A percentile compares a stretch with the other conserved stretches of the same genome.
Evolutionary conservation across 1,140 invertebrate species (phyloP).

Genomic region (Adelges cooleyi): DNA sequence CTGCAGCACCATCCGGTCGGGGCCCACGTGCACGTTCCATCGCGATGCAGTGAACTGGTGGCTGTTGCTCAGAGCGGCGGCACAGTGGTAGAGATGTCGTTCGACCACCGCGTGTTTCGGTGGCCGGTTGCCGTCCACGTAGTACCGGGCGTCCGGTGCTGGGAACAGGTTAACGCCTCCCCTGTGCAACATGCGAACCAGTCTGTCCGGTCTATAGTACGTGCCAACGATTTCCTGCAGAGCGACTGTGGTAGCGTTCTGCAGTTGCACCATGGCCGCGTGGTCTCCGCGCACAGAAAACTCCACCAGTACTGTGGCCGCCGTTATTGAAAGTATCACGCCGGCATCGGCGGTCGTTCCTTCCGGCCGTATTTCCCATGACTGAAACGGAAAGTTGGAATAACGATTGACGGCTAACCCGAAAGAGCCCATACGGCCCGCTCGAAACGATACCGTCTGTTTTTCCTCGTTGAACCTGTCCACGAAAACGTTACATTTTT

Average conservation of each 20-base stretch:
- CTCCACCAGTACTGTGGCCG: slow-evolving; percentile 55
- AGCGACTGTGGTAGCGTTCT: slow-evolving; percentile 45
- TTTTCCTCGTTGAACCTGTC: slow-evolving; percentile 29
- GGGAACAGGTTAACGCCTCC: slow-evolving; percentile 85
- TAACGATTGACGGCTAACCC: slow-evolving; percentile 61
- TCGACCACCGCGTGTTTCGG: slow-evolving; percentile 65
- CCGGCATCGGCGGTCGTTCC: slow-evolving; percentile 41
- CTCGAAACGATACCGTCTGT: slow-evolving; percentile 54
- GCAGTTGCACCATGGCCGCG: slow-evolving; percentile 45
- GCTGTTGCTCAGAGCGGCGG: slow-evolving; percentile 59
- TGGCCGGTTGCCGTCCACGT: slow-evolving; percentile 56
- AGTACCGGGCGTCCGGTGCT: slow-evolving; percentile 66
- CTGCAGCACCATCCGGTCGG: slow-evolving; percentile 57
- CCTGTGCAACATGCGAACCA: slow-evolving; percentile 57
- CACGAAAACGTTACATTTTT: too few relatives aligned
- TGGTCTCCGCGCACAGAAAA: slow-evolving; percentile 45
- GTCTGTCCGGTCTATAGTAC: slow-evolving; percentile 42
- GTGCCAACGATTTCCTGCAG: slow-evolving; percentile 45
- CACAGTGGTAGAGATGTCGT: slow-evolving; percentile 67
- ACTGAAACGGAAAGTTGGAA: slow-evolving; percentile 70
- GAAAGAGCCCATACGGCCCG: slow-evolving; percentile 59
- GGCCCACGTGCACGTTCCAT: slow-evolving; percentile 61
- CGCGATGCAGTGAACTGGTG: slow-evolving; percentile 81
- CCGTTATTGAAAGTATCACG: slow-evolving; percentile 50
- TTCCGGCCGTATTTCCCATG: slow-evolving; percentile 68